Evolutionary conservation across 2,888 invertebrate species (phyloP), one percentile per base, ranked within the genome.

Genomic region (Drosophila recens): DNA sequence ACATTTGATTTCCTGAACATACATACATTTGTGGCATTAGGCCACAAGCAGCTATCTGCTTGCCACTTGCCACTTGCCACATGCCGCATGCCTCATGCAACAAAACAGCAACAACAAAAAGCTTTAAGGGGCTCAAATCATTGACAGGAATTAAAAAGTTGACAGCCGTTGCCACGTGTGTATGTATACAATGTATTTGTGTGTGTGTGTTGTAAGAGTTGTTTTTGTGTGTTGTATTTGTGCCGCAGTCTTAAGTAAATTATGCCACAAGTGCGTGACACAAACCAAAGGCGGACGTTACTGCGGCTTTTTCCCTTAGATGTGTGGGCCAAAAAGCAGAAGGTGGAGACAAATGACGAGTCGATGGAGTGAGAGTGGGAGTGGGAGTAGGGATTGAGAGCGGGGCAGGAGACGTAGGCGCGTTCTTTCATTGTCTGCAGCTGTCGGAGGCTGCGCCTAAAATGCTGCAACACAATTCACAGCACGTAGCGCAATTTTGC

Each of bases 261-360:
- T 88, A 85, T 85, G 83, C 86, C 86, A 78, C 83, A 86, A 85
- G 87, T 88, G 85, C 85, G 85, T 85, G 85, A 85, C 87, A 84
- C 78, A 81, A 80, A 72, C 81, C 70, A 66, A 51, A 63, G 67
- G 61, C 64, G 72, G 48, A 43, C 46, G 56, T 54, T 34, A 77
- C 51, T 69, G 74, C 78, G 75, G 78, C 58, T 56, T 69, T 73
- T 68, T 27, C 27, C 56, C 13, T 45, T 49, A 38, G 17, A 48
- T 27, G 56, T 6, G 5, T 42, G 42, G n/a, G 10, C 17, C 34
- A 48, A 33, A 9, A 1, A 42, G 15, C 10, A 42, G 17, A 9
- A n/a, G 20, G 11, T n/a, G 33, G 3, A 33, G 9, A 43, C 8
- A 8, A 17, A 13, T 4, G 0, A 8, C 30, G 6, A 38, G 4